Evolutionary conservation across 2,888 invertebrate species (phyloP), one percentile per base, ranked within the genome.

Genomic region (Dynastes tityus): DNA sequence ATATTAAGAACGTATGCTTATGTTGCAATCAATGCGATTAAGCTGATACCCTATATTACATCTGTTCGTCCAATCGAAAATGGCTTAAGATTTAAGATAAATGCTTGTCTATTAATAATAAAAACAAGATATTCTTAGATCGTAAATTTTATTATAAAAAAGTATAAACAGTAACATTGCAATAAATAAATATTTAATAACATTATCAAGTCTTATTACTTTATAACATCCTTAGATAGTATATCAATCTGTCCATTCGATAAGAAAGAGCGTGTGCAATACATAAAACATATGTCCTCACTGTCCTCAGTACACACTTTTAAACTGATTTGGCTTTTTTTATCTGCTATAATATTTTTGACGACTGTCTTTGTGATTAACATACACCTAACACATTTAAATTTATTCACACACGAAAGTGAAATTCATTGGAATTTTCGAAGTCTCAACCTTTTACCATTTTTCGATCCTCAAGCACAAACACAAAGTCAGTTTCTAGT

Each of bases 161-260:
- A 68, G 45, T 68, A 77, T 77, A 77, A 77, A 68, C 29, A 75
- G 58, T 68, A 77, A 61, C 45, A 68, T 77, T 77, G 40, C 67
- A 68, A 68, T 67, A 76, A 76, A 76, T 76, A 76, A 76, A 77
- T 77, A 77, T 53, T 67, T 55, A 55, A 76, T 76, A 76, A 76
- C 67, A 77, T 68, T 68, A 77, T 77, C 53, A 77, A 77, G 76
- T 77, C 76, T 77, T 77, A 58, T 77, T 77, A 67, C 16, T 67
- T 61, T 16, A 22, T 22, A 65, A 65, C 16, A 37, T 65, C 16
- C 40, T 65, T 65, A 65, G 40, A 45, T 45, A 37, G 3, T 74
- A 58, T 8, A 22, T 40, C n/a, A 13, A 16, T 53, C 40, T 16
- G 74, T 27, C 22, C 49, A 8, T 49, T 40, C 45, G 16, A 40